Evolutionary conservation across 1,140 invertebrate genomes (phyloP), one percentile per base, ranked within the genome.

Genomic region (Conus betulinus): DNA sequence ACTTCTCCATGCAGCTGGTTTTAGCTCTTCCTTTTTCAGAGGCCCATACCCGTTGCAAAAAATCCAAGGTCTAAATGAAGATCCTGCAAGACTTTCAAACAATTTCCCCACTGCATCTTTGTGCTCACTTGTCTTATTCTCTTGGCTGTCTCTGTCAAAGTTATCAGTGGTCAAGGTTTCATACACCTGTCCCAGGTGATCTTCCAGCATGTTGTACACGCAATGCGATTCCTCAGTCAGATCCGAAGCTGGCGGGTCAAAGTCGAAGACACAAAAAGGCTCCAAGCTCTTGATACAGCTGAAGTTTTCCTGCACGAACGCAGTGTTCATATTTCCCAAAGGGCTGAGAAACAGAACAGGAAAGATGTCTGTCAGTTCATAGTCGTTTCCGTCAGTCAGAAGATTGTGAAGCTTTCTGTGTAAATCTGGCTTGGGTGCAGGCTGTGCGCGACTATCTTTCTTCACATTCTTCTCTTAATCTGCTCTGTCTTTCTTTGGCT

Each of bases 41-140:
- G 55, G 86, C 15, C 81, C 87, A 78, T 91, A 91, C 3, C 90
- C 90, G 85, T 91, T 90, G 81, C 89, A 90, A 74, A 91, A 90
- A 17, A 91, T 84, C 90, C 90, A 91, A 11, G 82, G 63, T 78
- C 39, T 88, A 7, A 84, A 74, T 13, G 86, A 84, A 1, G 89
- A 85, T 25, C 27, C 17, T 23, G 84, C 86, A n/a, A 90, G 52
- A 25, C 60, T 57, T 63, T 84, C 76, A 84, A 85, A 53, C 51
- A 87, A 55, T 83, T 85, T 84, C n/a, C 84, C n/a, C 86, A 90
- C 52, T 17, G 51, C 63, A 85, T 89, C 83, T 11, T 81, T 52
- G 67, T 78, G 84, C 51, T 84, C 86, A 25, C 27, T 55, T 13
- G 25, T 52, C 82, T 78, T 81, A 20, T 91, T 88, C n/a, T 85